A percentile compares a stretch with the other conserved stretches of the same genome.
Evolutionary conservation across 2,888 invertebrate species (phyloP).

Genomic region (Ethmia dodecea): DNA sequence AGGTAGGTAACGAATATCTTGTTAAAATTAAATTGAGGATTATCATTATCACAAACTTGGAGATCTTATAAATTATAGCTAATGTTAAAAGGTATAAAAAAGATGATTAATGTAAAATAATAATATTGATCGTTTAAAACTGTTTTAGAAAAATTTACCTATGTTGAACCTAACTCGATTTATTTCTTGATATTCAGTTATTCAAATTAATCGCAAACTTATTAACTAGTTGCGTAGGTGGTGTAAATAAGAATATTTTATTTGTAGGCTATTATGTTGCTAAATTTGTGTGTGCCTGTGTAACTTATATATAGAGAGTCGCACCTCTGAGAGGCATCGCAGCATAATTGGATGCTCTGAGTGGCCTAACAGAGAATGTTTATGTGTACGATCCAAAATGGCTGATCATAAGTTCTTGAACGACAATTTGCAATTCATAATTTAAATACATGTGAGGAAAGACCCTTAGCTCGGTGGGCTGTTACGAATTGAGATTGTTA

Average conservation of each 20-base stretch:
- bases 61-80: slow-evolving; percentile 74
- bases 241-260: slow-evolving; percentile 62
- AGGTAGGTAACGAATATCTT: slow-evolving; percentile 74
- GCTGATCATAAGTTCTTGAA: too few species aligned
- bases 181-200: slow-evolving; percentile 54
- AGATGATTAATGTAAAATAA: slow-evolving; percentile 65
- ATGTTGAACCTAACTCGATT: slow-evolving; percentile 67
- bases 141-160: slow-evolving; percentile 78
- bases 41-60: slow-evolving; percentile 69
- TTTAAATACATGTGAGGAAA: too few species aligned
- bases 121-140: slow-evolving; percentile 65
- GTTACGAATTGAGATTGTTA: too few species aligned
- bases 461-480: too few species aligned
- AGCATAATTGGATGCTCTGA: too few species aligned
- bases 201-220: slow-evolving; percentile 56
- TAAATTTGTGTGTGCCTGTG: slow-evolving; percentile 64
- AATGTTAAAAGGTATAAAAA: slow-evolving; percentile 74
- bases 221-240: slow-evolving; percentile 64
- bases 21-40: slow-evolving; percentile 74
- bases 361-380: too few species aligned
- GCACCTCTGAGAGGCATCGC: slow-evolving; percentile 36
- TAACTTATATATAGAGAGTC: slow-evolving; percentile 37
- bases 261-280: slow-evolving; percentile 62
- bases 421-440: too few species aligned
- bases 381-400: too few species aligned